Evolutionary conservation across 1,140 invertebrate species (phyloP), one percentile per base, ranked within the genome.

Genomic region (Geopemphigus sp.): DNA sequence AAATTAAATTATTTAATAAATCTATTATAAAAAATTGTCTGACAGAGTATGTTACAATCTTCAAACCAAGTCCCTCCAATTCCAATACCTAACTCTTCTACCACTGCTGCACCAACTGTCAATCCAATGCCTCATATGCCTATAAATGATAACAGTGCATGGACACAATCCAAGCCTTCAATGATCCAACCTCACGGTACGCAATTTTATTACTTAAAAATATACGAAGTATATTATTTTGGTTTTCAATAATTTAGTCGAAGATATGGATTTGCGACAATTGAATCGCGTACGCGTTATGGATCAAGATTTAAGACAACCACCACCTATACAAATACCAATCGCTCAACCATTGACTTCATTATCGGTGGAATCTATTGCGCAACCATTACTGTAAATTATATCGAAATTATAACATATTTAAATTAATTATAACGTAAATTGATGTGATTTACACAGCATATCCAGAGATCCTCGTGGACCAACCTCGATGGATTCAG

Each of bases 251-350:
- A 15, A 39, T 64, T 59, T 64, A 80, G 66, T 72, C 32, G 76
- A 83, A 82, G 87, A 88, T 81, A 84, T 88, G 59, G 87, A 88
- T 82, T 82, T 88, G 78, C 84, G 87, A 50, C 83, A 88, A 82
- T 85, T 90, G 73, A 88, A 89, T 84, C 87, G 87, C n/a, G 57
- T 61, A 15, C 74, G 81, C 68, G 83, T 84, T 50, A 84, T 88
- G 84, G 90, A 91, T 83, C 90, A 90, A 83, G 90, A 91, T 84
- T 86, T 91, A 83, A 85, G 90, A 59, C 86, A 87, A 45, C 87
- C 83, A n/a, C 87, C 84, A 39, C 85, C 87, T n/a, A 81, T 87
- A 17, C 85, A 85, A 5, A 88, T 89, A 82, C 88, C 89, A 14
- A 87, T 90, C 47, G 88, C 87, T 56, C 87, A 87, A 53, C 87